Evolutionary conservation across 2,888 invertebrate genomes (phyloP), one percentile per base, ranked within the genome.

Genomic region (Dendrolimus houi): DNA sequence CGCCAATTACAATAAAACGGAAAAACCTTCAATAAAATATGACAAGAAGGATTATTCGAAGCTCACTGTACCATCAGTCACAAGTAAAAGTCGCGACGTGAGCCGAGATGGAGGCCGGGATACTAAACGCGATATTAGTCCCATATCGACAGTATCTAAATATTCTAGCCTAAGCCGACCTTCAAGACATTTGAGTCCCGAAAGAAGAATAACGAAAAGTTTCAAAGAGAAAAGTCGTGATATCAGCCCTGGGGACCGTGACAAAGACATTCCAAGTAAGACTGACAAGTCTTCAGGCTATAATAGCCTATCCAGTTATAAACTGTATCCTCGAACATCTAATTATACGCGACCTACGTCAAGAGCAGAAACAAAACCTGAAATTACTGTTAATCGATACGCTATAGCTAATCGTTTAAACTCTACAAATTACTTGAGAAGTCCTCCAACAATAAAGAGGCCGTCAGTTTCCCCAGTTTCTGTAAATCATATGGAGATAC

Each of bases 41-140:
- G 88, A 88, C 59, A 88, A 86, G 62, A 88, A 87, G 72, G 86
- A 87, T 64, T 93, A 93, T 69, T 85, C 92, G 1, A 88, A 88
- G 70, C 77, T 87, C 7, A 72, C 76, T 8, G 70, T 84, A 57
- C 85, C 89, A 41, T 72, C 79, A 2, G 68, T 79, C 52, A 83
- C 77, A 29, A 79, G 9, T 1, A 47, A 75, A 2, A 81, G 61
- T 17, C 52, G 59, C n/a, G 59, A 71, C 52, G 82, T 82, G 71
- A 92, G 92, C 61, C 85, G 93, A 68, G 93, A 93, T 67, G 47
- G 47, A 2, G 81, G 61, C n/a, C 52, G 59, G 17, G 59, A 71
- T 52, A 82, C 82, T 71, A 92, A 92, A 61, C 85, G 93, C 67
- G 93, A 93, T 67, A 91, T 92, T 3, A 93, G 93, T 73, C 93